phyloP scores from a whole-genome alignment of 2,797 vertebrate species.

The Esox masquinongy region DNA sequence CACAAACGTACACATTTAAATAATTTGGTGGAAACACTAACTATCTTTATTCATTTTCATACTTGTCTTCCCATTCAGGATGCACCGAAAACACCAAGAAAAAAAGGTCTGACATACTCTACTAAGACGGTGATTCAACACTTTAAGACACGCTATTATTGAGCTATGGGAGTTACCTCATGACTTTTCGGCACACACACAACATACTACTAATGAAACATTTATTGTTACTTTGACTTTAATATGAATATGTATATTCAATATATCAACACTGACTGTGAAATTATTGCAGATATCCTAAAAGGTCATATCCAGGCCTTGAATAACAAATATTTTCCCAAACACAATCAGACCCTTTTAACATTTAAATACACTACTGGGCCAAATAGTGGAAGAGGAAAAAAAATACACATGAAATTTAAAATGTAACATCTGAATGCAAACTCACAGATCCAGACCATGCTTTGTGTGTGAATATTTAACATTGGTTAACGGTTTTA shows the following conservation, averaged over 20 bases:
- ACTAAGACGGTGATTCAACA: too few species aligned
- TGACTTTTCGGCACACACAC: background rate
- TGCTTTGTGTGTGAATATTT: constrained; percentile 5
- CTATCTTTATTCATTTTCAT: too few species aligned
- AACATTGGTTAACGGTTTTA: constrained; percentile 31
- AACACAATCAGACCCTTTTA: background rate
- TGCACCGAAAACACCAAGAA: too few species aligned
- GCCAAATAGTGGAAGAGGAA: background rate
- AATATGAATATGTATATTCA: background rate
- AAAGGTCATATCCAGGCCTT: background rate
- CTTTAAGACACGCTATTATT: too few species aligned
- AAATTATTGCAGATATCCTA: background rate
- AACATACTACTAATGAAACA: background rate
- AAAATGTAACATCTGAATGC: background rate
- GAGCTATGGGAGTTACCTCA: too few species aligned
- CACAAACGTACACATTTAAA: background rate
- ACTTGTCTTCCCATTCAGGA: too few species aligned
- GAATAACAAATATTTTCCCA: background rate
- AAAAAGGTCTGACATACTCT: too few species aligned
- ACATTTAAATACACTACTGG: background rate
- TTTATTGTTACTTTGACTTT: background rate
- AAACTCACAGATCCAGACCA: background rate
- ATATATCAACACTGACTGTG: background rate
- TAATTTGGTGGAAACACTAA: background rate
- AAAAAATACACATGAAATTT: background rate